Evolutionary conservation across 2,888 invertebrate species (phyloP), one percentile per base, ranked within the genome.

Genomic region (Brachyopa scutellaris): DNA sequence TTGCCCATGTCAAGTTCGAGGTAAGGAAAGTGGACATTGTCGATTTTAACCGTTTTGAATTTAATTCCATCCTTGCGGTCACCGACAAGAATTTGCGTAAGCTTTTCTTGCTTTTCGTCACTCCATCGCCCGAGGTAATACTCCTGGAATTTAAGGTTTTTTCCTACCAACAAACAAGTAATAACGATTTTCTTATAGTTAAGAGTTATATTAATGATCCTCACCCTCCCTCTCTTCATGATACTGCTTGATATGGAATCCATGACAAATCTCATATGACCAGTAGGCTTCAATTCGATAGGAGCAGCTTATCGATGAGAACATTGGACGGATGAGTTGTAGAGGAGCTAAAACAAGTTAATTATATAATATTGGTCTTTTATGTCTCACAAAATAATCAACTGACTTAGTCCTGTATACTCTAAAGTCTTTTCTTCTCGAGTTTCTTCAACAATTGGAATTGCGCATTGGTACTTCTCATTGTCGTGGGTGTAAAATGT

Each of bases 261-360:
- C 98, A 90, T 99, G 99, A 87, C 99, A 99, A 26, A 99, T 93
- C 90, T 99, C 98, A 89, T 99, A 99, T 0, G 97, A 97, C 99
- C 99, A 99, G 88, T 97, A 99, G 1, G 95, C 94, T 88, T 97
- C 97, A 55, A 97, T 91, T 84, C 96, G 93, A 87, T 96, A 97
- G 0, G 97, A 96, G 88, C 98, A 98, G 53, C 94, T 93, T 85
- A 94, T 93, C 86, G 95, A 94, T 1, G 92, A 91, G 88, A 98
- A 96, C 69, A 97, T 90, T 0, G 95, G 94, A 74, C 93, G 92
- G 49, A 98, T 90, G 13, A 97, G 90, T 86, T 95, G 94, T 47
- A 97, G 91, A 0, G 97, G 95, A 84, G 94, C 94, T 49, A 36
- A 1, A n/a, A n/a, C n/a, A n/a, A n/a, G n/a, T n/a, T n/a, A n/a